Conservation (phyloP, 2,797 vertebrate species). For the Micropoecilia bifurca region DNA sequence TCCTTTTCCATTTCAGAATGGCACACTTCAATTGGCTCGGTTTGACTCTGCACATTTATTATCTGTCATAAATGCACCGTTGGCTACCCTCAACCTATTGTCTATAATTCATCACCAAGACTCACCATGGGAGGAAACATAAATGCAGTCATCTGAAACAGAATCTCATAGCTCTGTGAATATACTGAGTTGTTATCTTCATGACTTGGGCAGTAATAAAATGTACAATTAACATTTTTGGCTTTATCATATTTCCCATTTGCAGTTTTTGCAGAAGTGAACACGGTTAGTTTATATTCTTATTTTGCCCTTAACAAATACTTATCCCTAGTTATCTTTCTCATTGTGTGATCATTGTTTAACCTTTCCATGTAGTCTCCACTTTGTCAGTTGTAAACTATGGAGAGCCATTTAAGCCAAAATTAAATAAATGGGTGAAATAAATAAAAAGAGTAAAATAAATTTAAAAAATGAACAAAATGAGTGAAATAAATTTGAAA, state of each 20-base stretch:
- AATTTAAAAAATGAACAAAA: too few relatives aligned
- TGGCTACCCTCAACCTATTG: constrained; percentile 72
- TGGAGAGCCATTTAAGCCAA: too few relatives aligned
- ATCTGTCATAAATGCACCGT: constrained; percentile 75
- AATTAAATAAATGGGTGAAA: too few relatives aligned
- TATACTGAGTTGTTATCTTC: constrained; percentile 34
- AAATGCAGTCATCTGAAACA: constrained; percentile 61
- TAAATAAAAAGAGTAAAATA: too few relatives aligned
- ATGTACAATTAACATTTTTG: constrained; percentile 17
- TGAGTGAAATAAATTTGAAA: too few relatives aligned
- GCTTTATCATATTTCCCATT: constrained; percentile 8
- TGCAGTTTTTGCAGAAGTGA: neutral
- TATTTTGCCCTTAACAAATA: neutral
- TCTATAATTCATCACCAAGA: constrained; percentile 75
- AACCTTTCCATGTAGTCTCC: neutral
- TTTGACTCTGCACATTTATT: constrained; percentile 75
- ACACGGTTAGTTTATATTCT: neutral
- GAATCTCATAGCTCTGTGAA: constrained; percentile 53
- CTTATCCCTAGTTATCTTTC: neutral
- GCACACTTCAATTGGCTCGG: constrained; percentile 69
- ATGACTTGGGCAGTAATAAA: constrained; percentile 22
- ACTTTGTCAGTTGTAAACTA: neutral
- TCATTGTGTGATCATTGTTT: neutral
- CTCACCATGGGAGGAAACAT: constrained; percentile 61
- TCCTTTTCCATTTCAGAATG: constrained; percentile 65